Conservation (phyloP, 2,888 invertebrate species). For the Aporophyla lueneburgensis region DNA sequence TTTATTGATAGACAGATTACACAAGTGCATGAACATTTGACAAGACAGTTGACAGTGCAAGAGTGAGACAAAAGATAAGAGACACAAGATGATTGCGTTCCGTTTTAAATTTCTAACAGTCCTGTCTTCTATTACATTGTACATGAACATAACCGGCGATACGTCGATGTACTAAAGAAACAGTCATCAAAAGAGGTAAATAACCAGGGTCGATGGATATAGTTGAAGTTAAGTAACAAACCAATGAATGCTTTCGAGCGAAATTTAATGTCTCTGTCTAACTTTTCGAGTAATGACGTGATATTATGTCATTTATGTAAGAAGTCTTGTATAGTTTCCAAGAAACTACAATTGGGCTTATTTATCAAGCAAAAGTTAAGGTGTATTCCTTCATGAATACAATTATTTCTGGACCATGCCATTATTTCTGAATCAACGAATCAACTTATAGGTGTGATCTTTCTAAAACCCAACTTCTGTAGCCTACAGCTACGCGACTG, state of each 20-base stretch:
- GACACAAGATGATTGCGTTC: too few species aligned
- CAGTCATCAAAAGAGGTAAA: too few species aligned
- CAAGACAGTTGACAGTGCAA: too few species aligned
- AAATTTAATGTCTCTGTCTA: neutral
- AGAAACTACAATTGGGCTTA: neutral
- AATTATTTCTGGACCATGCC: neutral
- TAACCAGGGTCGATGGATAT: too few species aligned
- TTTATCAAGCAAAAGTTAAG: neutral
- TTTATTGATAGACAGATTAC: too few species aligned
- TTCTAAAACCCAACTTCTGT: too few species aligned
- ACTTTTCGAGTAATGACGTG: neutral
- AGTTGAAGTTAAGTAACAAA: too few species aligned
- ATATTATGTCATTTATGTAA: too few species aligned
- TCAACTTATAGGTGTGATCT: neutral
- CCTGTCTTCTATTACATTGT: neutral
- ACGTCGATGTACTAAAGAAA: neutral
- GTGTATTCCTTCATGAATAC: neutral
- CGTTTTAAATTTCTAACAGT: too few species aligned
- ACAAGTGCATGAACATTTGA: too few species aligned
- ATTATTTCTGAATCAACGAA: neutral
- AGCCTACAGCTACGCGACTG: too few species aligned
- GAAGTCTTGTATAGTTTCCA: neutral
- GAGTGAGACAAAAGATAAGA: too few species aligned
- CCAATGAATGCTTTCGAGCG: neutral
- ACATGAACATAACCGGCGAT: neutral